Evolutionary conservation across 37 sponge, comb jelly and placozoan genomes (phyloP), one percentile per base, ranked within the genome.

Genomic region (Cladorhizidae sp.): DNA sequence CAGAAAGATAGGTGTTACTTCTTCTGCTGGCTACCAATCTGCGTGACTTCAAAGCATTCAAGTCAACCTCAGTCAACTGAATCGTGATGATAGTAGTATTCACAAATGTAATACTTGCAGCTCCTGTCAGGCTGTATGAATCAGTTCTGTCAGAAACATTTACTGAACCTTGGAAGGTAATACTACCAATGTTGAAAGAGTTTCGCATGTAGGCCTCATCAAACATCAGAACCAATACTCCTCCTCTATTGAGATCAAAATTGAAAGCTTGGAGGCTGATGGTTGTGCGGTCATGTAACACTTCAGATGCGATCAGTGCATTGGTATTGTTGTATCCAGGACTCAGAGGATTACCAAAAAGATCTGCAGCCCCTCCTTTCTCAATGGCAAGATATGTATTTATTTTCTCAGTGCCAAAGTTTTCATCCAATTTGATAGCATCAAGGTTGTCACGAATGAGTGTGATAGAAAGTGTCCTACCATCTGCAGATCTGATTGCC

Each of bases 221-320:
- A 59, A 93, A 83, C 7, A 73, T 82, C 36, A 96, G 65, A 0
- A 70, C 25, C 9, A 96, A 57, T 0, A 67, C 37, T 3, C 97
- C 97, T 57, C 70, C 25, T n/a, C n/a, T n/a, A 49, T 96, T 80
- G 33, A 96, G 67, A 67, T 96, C 93, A 43, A 96, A 70, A 9
- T 58, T 57, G 55, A 91, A 96, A 5, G 41, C 29, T 25, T 49
- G 72, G 3, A 96, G 73, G 49, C 79, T 37, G 35, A 92, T 77
- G 1, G 59, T 40, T 9, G 83, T 69, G 2, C 40, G 42, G 75
- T 96, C 97, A 45, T 65, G 8, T 52, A 74, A 90, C 58, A 92
- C 83, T 21, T 79, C 74, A 64, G 87, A 21, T 50, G 86, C 92
- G 21, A 26, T 65, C 2, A 92, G 41, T 22, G 88, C 82, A 45